These are phyloP conservation scores for Drosophila grimshawi DNA, from an alignment of 1,140 invertebrate species.

Conservation along the genomic window DNA sequence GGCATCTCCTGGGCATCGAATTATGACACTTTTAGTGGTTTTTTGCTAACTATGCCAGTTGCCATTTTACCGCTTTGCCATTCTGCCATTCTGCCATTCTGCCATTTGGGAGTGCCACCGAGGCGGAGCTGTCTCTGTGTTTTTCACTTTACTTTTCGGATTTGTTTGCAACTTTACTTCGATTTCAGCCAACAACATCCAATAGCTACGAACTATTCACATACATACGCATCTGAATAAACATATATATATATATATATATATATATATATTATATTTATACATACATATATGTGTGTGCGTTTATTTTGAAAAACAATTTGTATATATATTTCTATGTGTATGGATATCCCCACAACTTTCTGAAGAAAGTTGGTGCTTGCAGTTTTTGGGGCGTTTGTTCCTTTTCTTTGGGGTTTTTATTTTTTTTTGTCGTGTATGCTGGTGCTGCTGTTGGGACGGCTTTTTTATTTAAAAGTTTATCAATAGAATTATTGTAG, in stretches of 20 bases:
- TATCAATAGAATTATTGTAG: slow-evolving; percentile 82
- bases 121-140: slow-evolving; percentile 52
- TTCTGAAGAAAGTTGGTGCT: slow-evolving; percentile 11
- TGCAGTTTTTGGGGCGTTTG: slow-evolving; percentile 19
- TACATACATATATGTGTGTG: slow-evolving; percentile 10
- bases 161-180: slow-evolving; percentile 77
- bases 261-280: slow-evolving; percentile 7
- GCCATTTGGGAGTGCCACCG: slow-evolving; percentile 13
- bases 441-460: not conserved
- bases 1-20: slow-evolving; percentile 84
- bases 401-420: not conserved
- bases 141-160: slow-evolving; percentile 59
- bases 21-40: slow-evolving; percentile 84
- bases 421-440: slow-evolving; percentile 7
- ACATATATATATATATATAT: slow-evolving; percentile 2
- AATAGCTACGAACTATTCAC: not conserved
- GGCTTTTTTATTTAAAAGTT: slow-evolving; percentile 61
- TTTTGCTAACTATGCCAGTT: slow-evolving; percentile 70
- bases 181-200: slow-evolving; percentile 68
- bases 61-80: not conserved
- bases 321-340: slow-evolving; percentile 14
- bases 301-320: slow-evolving; percentile 41
- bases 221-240: slow-evolving; percentile 4
- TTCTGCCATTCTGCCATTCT: not conserved
- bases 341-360: slow-evolving; percentile 29